phyloP scores from a whole-genome alignment of 2,113 vertebrate species.

The Cottus gobio region DNA sequence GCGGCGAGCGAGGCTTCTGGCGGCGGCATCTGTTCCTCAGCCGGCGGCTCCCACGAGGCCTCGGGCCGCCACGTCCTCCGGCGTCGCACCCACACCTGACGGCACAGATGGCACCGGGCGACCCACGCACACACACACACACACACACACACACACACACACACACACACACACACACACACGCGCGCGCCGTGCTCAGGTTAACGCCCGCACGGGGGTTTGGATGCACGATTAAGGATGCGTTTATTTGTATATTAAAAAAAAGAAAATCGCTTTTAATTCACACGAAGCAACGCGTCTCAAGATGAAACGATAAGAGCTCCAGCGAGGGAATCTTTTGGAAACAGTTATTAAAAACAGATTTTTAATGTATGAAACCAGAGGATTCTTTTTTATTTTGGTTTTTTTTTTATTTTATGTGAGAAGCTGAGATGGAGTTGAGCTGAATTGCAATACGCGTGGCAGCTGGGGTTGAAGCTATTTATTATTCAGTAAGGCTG shows the following conservation, averaged over 20 bases:
- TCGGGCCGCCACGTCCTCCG: conserved; percentile 49
- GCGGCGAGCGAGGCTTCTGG: conserved; percentile 28
- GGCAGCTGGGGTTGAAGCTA: conserved; percentile 72
- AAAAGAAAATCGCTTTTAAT: no score
- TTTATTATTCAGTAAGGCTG: conserved; percentile 77
- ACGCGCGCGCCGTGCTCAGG: not conserved
- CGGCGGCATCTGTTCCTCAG: conserved; percentile 64
- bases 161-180: conserved; percentile 15
- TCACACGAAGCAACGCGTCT: not conserved
- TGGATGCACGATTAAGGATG: not conserved
- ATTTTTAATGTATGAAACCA: conserved; percentile 21
- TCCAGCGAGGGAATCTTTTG: conserved; percentile 7
- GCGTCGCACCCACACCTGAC: conserved; percentile 54
- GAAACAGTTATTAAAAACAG: not conserved
- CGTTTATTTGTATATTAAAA: not conserved
- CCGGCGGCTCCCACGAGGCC: conserved; percentile 41
- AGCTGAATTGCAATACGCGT: conserved; percentile 66
- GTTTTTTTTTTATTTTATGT: conserved; percentile 15
- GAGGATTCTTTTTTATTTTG: not conserved
- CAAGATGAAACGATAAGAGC: not conserved
- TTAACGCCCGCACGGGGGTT: not conserved
- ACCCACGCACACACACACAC: conserved; percentile 27
- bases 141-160: not conserved
- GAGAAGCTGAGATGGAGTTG: conserved; percentile 54
- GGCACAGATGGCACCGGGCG: conserved; percentile 58